phyloP scores from a whole-genome alignment of 2,113 vertebrate genomes.

The Rhadina sibilatrix region DNA sequence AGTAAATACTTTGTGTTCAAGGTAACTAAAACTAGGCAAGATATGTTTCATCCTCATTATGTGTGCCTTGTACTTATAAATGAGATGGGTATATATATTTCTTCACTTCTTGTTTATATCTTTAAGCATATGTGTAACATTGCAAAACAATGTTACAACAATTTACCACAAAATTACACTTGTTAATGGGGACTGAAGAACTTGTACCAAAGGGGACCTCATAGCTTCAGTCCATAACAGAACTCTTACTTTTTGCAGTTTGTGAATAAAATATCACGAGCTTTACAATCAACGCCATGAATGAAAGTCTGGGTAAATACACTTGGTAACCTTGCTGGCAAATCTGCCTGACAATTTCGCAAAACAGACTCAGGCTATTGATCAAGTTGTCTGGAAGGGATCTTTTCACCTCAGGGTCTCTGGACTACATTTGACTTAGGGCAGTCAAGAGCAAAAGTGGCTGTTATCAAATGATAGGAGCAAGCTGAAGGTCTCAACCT shows the following conservation, averaged over 20 bases:
- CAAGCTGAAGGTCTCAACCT: conserved; percentile 10
- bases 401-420: conserved; percentile 23
- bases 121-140: neutral
- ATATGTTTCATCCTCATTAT: neutral
- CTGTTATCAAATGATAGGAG: conserved; percentile 28
- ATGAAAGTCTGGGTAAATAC: neutral
- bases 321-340: neutral
- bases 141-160: neutral
- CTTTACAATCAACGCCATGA: neutral
- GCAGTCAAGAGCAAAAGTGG: neutral
- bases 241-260: neutral
- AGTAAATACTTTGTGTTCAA: neutral
- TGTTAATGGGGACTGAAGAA: neutral
- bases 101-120: neutral
- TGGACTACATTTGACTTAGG: conserved; percentile 9
- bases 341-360: neutral
- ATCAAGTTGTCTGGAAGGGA: conserved; percentile 3
- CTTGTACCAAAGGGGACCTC: neutral
- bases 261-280: neutral
- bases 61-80: neutral
- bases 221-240: neutral
- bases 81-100: neutral
- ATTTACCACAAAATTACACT: neutral
- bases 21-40: neutral
- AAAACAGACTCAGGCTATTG: conserved; percentile 32